Percentiles rank a stretch among this genome's conserved stretches.
Evolutionary conservation across 2,888 invertebrate genomes (phyloP).

Genomic region (Microplitis manilae): DNA sequence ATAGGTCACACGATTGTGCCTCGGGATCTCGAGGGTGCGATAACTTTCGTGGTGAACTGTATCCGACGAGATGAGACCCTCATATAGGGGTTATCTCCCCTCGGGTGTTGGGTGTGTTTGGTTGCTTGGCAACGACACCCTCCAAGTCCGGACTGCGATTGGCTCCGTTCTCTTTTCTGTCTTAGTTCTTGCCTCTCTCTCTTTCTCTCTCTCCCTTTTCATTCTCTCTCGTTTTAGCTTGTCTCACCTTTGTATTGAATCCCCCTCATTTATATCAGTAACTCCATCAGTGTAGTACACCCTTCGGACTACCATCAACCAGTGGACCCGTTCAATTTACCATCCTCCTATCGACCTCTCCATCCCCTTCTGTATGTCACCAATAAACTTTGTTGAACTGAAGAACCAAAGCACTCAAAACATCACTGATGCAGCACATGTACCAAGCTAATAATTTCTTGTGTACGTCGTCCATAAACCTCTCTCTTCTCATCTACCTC

Average conservation of each 20-base stretch:
- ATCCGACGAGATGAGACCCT: constrained; percentile 53
- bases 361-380: constrained; percentile 44
- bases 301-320: constrained; percentile 18
- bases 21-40: constrained; percentile 51
- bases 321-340: constrained; percentile 31
- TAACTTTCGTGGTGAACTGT: constrained; percentile 56
- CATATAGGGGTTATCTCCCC: constrained; percentile 56
- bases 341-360: constrained; percentile 39
- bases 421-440: constrained; percentile 30
- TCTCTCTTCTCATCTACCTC: constrained; percentile 20
- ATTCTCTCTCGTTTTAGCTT: constrained; percentile 37
- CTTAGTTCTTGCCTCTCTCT: constrained; percentile 42
- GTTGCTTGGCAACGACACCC: constrained; percentile 70
- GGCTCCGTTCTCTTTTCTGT: constrained; percentile 63
- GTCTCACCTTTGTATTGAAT: constrained; percentile 48
- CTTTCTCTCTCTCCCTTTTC: constrained; percentile 30
- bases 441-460: constrained; percentile 31
- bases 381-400: constrained; percentile 46
- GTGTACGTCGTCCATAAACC: constrained; percentile 19
- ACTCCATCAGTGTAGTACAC: constrained; percentile 1
- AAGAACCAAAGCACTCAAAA: constrained; percentile 36
- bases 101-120: constrained; percentile 64
- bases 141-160: constrained; percentile 65
- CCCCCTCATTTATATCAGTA: constrained; percentile 43
- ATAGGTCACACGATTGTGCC: constrained; percentile 45